Evolutionary conservation across 2,113 vertebrate species (phyloP).

Genomic region (Centropus unirufus): DNA sequence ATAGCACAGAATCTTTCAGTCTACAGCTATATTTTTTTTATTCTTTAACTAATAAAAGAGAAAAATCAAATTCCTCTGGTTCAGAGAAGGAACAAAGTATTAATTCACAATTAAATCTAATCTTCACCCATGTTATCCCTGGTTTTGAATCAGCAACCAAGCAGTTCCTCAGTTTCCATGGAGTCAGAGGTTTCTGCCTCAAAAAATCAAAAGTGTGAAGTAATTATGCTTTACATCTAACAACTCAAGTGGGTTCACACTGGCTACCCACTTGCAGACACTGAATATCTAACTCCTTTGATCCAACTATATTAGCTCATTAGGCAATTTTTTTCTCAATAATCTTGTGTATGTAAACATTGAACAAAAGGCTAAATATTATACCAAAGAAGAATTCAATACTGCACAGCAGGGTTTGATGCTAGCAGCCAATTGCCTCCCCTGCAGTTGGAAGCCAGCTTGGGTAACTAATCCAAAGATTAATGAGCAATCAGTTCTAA

Average conservation of each 20-base stretch:
- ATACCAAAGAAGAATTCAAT: slow-evolving; percentile 73
- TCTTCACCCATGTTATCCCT: neutral
- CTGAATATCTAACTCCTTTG: slow-evolving; percentile 59
- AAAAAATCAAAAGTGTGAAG: slow-evolving; percentile 44
- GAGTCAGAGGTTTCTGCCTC: slow-evolving; percentile 40
- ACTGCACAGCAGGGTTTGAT: slow-evolving; percentile 73
- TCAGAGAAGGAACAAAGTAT: neutral
- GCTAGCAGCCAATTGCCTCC: slow-evolving; percentile 75
- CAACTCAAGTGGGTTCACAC: slow-evolving; percentile 49
- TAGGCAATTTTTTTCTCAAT: slow-evolving; percentile 75
- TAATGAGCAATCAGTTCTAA: slow-evolving; percentile 82
- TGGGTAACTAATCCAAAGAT: slow-evolving; percentile 79
- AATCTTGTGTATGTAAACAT: slow-evolving; percentile 77
- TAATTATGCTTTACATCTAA: slow-evolving; percentile 44
- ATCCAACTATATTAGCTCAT: slow-evolving; percentile 68
- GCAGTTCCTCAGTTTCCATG: slow-evolving; percentile 29
- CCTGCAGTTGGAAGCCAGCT: slow-evolving; percentile 79
- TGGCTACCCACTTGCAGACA: slow-evolving; percentile 33
- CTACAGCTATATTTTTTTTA: neutral
- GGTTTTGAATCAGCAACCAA: slow-evolving; percentile 9
- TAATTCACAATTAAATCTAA: neutral
- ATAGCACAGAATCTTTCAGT: neutral
- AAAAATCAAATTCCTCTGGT: neutral
- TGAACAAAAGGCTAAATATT: slow-evolving; percentile 79
- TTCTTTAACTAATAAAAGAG: neutral